Base-by-base conservation (phyloP, 2,888 invertebrate species). In the Ectemnius continuus region DNA sequence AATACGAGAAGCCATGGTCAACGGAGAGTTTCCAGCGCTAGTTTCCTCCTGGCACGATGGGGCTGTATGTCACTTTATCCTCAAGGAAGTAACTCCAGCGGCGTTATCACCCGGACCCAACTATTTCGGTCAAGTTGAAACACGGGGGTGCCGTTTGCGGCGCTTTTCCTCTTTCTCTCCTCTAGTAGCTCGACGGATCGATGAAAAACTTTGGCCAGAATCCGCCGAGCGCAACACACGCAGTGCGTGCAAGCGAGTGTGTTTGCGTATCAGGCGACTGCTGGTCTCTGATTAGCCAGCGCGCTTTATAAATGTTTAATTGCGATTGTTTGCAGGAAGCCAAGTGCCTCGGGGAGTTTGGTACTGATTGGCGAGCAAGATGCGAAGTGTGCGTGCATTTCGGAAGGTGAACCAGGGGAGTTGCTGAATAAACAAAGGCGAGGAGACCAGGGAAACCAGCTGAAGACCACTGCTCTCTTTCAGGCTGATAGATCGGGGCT, bases 11-110 rank as follows among this genome's bases (percentile, higher is more conserved):
- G 67, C 36, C 18, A 26, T 64, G 52, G 52, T 26, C 56, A 47
- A 58, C 45, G 56, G 26, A 36, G 36, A 36, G 11, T n/a, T 23
- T 26, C 23, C 47, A 23, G 46, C 23, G 28, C 52, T 63, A 23
- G 52, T 66, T 76, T 67, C 47, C 73, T 67, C 65, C 56, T 18
- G 14, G 36, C 59, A 57, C 58, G 60, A 16, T 64, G 23, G 57
- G 28, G 67, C 59, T 36, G n/a, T 56, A 63, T 47, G 63, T 36
- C 63, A 48, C 59, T 69, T 63, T 69, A 69, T 63, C 63, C 36
- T 36, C 36, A 63, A 36, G 36, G 18, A 26, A 48, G 60, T 47
- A 45, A 36, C 28, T n/a, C 57, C 14, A 46, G 13, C 61, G 45
- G 26, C 61, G 47, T n/a, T 18, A 46, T 8, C 47, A 57, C 46